These are phyloP conservation scores for Epistrophe eligans DNA, from an alignment of 2,888 invertebrate species.

Conservation along the genomic window DNA sequence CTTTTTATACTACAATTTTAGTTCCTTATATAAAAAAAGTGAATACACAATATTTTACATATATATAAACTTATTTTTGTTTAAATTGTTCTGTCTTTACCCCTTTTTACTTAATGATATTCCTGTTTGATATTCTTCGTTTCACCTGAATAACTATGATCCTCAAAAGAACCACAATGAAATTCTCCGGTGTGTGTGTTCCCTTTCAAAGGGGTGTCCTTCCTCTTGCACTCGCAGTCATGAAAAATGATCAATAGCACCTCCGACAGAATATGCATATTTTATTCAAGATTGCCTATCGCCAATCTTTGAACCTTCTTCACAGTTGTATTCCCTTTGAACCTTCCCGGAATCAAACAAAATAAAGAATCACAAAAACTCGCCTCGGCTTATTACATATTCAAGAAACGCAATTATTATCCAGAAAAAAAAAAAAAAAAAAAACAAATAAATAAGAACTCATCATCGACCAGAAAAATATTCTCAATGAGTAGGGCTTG, in stretches of 20 bases:
- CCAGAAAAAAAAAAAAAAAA: slow-evolving; percentile 16
- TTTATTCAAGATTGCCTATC: slow-evolving; percentile 40
- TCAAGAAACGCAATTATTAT: slow-evolving; percentile 69
- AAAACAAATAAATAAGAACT: slow-evolving; percentile 9
- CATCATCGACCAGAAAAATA: slow-evolving; percentile 28
- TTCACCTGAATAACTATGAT: neutral
- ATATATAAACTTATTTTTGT: too few species aligned
- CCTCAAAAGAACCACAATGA: slow-evolving; percentile 2
- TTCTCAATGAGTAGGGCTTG: neutral
- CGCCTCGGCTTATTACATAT: slow-evolving; percentile 51
- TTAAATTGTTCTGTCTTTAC: neutral
- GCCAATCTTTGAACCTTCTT: slow-evolving; percentile 58
- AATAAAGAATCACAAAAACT: neutral
- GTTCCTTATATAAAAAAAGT: too few species aligned
- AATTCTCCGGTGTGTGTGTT: slow-evolving; percentile 3
- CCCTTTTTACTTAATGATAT: neutral
- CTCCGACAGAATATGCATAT: slow-evolving; percentile 7
- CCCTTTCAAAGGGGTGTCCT: too few species aligned
- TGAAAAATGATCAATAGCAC: slow-evolving; percentile 25
- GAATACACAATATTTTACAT: too few species aligned
- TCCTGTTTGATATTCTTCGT: neutral
- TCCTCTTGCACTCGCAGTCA: neutral
- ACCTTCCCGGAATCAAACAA: slow-evolving; percentile 42
- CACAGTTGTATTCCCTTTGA: slow-evolving; percentile 46
- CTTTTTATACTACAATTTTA: too few species aligned